Evolutionary conservation across 2,113 vertebrate genomes (phyloP).

Genomic region (Leucoraja erinaceus): DNA sequence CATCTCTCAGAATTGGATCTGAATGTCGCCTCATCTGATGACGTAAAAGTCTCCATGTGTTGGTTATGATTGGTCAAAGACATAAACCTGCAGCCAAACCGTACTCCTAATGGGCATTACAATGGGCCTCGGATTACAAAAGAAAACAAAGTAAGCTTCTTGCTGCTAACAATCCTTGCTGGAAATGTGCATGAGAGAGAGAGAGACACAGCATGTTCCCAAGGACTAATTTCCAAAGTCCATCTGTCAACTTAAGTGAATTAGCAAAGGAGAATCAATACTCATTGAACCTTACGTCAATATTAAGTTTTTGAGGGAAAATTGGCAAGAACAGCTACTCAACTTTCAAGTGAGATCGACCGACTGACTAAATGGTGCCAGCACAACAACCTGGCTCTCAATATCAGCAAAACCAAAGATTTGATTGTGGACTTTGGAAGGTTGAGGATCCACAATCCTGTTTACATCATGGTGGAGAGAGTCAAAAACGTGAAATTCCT

Average conservation of each 20-base stretch:
- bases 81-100: neutral
- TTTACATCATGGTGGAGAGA: too few species aligned
- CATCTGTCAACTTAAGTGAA: neutral
- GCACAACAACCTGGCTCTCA: too few species aligned
- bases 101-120: neutral
- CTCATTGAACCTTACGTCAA: neutral
- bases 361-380: too few species aligned
- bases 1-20: neutral
- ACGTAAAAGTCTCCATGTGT: neutral
- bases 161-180: neutral
- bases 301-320: neutral
- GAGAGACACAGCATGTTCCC: neutral
- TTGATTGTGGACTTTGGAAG: too few species aligned
- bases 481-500: too few species aligned
- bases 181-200: neutral
- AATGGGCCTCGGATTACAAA: neutral
- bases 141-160: neutral
- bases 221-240: neutral
- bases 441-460: too few species aligned
- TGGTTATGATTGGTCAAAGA: neutral
- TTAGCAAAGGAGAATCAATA: neutral
- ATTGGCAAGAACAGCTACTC: neutral
- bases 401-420: too few species aligned
- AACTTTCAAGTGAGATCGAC: neutral
- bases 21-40: neutral